Conservation (phyloP, 2,797 vertebrate species). For the Catharus ustulatus region DNA sequence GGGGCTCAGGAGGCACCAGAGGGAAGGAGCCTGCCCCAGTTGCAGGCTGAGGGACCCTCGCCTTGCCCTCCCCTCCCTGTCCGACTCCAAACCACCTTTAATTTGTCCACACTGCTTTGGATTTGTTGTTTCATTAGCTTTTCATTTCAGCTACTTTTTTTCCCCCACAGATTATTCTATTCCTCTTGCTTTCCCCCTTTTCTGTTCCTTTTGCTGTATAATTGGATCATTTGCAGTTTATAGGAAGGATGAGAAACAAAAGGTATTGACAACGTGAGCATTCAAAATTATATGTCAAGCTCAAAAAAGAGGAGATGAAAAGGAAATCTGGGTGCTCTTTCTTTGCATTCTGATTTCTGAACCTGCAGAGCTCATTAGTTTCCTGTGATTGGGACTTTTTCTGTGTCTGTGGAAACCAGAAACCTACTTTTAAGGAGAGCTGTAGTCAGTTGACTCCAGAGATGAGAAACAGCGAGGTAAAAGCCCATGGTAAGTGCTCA, state of each 20-base stretch:
- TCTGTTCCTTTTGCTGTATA: background rate
- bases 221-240: constrained; percentile 41
- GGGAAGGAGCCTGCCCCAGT: background rate
- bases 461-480: rapidly evolving
- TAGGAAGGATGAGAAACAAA: constrained; percentile 39
- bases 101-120: rapidly evolving
- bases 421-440: background rate
- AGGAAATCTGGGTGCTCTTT: background rate
- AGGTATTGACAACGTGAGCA: constrained; percentile 16
- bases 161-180: background rate
- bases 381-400: background rate
- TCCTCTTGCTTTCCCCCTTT: background rate
- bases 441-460: background rate
- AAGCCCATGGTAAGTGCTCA: background rate
- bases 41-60: background rate
- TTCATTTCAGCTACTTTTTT: background rate
- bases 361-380: constrained; percentile 2
- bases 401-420: background rate
- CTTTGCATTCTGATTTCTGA: constrained; percentile 24
- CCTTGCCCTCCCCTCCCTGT: background rate
- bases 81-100: background rate
- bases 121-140: background rate
- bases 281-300: constrained; percentile 6
- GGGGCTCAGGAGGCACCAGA: background rate
- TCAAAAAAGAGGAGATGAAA: constrained; percentile 23